Evolutionary conservation across 2,888 invertebrate species (phyloP), one percentile per base, ranked within the genome.

Genomic region (Tortricodes alternella): DNA sequence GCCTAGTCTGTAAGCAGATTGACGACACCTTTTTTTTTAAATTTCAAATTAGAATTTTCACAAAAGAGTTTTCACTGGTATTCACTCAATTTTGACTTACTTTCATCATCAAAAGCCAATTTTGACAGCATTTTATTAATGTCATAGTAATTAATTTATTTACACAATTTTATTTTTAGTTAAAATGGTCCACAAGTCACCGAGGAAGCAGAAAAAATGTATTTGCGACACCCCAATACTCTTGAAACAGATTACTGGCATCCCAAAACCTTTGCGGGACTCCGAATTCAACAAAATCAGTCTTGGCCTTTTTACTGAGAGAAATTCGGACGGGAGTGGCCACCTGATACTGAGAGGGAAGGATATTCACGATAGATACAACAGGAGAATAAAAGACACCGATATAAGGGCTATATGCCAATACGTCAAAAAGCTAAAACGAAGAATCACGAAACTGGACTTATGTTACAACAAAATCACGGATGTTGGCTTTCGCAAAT

Each of bases 401-500:
- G 93, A 94, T 59, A 83, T 93, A 27, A 67, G 76, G 50, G 86
- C 87, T 9, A 82, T 94, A 16, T 76, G 83, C n/a, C 24, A 74
- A 0, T 94, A 93, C 58, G 64, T 93, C 0, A 72, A 70, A 27
- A 76, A 84, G 39, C 70, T 90, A 55, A 79, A 82, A 0, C 67
- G 75, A 16, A 73, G 92, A 44, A 85, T 94, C 2, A 83, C 83
- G 0, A 88, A 80, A 44, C 41, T 94, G 0, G 91, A 92, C 64
- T 71, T 94, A 4, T 81, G 91, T 19, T 93, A 92, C 65, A 94
- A 94, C 60, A 66, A 87, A 41, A 91, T 94, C 7, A 91, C 91
- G 0, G 92, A 93, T 60, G 59, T 59, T 11, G 92, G 92, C 0
- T 83, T 93, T 16, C 73, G 71, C 38, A 85, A 81, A 58, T 62